These are phyloP conservation scores for Zapus hudsonius DNA, from an alignment of 2,113 vertebrate genomes.

Conservation along the genomic window DNA sequence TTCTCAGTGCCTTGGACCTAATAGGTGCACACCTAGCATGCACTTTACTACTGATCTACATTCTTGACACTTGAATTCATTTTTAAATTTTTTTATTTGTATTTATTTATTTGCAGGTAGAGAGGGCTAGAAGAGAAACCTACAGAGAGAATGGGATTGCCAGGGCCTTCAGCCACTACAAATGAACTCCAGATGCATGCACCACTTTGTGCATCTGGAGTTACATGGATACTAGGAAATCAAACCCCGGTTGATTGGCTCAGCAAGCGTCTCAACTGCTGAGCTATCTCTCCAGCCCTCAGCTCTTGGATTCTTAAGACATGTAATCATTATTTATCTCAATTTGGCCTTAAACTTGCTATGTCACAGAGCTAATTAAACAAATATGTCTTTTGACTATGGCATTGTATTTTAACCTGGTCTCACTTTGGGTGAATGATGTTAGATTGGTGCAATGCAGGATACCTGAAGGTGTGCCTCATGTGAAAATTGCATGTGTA, in stretches of 20 bases:
- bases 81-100: too few relatives aligned
- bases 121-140: too few relatives aligned
- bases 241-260: too few relatives aligned
- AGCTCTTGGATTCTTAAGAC: not conserved
- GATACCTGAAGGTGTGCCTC: not conserved
- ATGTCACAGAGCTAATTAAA: not conserved
- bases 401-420: not conserved
- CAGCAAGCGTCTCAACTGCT: not conserved
- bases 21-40: too few relatives aligned
- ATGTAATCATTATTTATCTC: not conserved
- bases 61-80: too few relatives aligned
- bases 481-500: not conserved
- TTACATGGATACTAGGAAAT: too few relatives aligned
- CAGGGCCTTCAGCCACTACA: too few relatives aligned
- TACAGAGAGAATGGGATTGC: too few relatives aligned
- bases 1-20: not conserved
- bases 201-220: too few relatives aligned
- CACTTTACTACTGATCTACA: too few relatives aligned
- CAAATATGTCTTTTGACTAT: not conserved
- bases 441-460: not conserved
- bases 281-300: not conserved
- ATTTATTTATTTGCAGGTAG: too few relatives aligned
- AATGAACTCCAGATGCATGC: too few relatives aligned
- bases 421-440: not conserved
- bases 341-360: not conserved